Evolutionary conservation across 2,113 vertebrate species (phyloP).

Genomic region (Oryctolagus cuniculus): DNA sequence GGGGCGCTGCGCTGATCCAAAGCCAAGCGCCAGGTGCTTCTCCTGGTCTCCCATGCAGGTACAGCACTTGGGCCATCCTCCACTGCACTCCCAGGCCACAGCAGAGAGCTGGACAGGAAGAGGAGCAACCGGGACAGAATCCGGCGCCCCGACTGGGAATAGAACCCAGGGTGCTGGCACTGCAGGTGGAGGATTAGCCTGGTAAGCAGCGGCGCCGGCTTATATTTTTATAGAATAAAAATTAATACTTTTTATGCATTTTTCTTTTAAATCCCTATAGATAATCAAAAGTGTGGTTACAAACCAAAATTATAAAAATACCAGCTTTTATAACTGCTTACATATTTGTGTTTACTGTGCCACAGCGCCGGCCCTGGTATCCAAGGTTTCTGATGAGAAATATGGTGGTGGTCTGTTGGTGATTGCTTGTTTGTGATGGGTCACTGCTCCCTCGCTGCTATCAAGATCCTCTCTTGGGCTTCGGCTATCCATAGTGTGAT

Average conservation of each 20-base stretch:
- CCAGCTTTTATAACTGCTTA: neutral
- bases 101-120: no score
- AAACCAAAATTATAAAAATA: neutral
- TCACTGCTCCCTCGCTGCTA: neutral
- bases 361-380: neutral
- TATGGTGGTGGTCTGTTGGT: neutral
- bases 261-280: slow-evolving; percentile 20
- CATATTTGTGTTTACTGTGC: neutral
- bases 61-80: no score
- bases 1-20: no score
- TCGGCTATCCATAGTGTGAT: neutral
- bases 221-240: neutral
- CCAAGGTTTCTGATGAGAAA: neutral
- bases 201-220: neutral
- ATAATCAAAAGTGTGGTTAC: neutral
- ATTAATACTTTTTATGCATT: neutral
- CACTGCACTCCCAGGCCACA: no score
- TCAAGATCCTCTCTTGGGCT: neutral
- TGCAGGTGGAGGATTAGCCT: no score
- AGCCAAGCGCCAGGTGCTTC: no score
- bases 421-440: neutral
- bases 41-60: no score
- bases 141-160: no score
- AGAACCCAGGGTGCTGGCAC: no score
- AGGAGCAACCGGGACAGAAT: no score